phyloP scores from a whole-genome alignment of 2,797 vertebrate species.

The Acanthornis magna region DNA sequence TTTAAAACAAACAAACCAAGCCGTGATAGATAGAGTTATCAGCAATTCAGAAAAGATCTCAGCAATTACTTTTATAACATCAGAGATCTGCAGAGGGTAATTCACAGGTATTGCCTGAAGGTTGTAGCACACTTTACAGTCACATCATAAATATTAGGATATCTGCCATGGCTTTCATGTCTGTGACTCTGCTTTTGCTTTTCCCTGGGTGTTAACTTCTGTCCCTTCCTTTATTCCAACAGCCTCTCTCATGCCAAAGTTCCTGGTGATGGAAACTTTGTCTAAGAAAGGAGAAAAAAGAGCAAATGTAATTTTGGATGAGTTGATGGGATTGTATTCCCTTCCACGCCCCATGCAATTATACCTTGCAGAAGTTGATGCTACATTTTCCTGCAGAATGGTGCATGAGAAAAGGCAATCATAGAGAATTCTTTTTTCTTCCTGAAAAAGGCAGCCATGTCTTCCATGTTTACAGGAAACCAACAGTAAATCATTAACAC shows the following conservation, averaged over 20 bases:
- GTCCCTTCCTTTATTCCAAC: not conserved
- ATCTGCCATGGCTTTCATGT: slow-evolving; percentile 47
- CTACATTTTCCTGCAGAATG: not conserved
- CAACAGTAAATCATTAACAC: slow-evolving; percentile 7
- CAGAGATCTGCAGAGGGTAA: slow-evolving; percentile 16
- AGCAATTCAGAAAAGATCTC: not conserved
- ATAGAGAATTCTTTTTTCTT: not conserved
- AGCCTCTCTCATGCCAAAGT: not conserved
- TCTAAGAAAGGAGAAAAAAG: not conserved
- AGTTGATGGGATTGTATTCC: not conserved
- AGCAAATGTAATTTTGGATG: not conserved
- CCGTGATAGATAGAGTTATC: not conserved
- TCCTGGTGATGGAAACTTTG: not conserved
- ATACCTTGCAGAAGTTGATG: not conserved
- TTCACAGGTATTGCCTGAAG: slow-evolving; percentile 26
- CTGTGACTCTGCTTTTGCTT: slow-evolving; percentile 21
- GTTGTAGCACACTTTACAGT: slow-evolving; percentile 17
- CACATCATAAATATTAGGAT: slow-evolving; percentile 30
- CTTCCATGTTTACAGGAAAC: not conserved
- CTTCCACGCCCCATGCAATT: not conserved
- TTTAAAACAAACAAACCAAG: slow-evolving; percentile 6
- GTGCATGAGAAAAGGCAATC: not conserved
- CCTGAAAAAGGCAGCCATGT: not conserved
- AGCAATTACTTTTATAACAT: slow-evolving; percentile 13
- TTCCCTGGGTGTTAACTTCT: not conserved